Evolutionary conservation across 2,888 invertebrate genomes (phyloP).

Genomic region (Sphaeridia pumilis): DNA sequence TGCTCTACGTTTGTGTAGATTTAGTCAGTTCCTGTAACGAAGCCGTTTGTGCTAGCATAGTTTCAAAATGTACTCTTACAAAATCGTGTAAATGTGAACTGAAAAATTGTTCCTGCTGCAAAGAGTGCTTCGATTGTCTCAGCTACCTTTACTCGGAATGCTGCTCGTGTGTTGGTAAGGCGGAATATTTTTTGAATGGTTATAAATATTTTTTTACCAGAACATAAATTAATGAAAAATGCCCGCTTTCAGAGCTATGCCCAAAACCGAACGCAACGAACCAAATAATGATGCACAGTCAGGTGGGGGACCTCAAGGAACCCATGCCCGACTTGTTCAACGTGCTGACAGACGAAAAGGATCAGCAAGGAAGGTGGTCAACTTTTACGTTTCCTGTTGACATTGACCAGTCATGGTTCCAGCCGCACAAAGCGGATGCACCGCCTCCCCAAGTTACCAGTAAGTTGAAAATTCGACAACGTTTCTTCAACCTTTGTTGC

Average conservation of each 20-base stretch:
- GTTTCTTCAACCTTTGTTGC: no score
- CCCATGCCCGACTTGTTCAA: constrained; percentile 72
- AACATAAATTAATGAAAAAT: background rate
- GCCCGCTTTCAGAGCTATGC: constrained; percentile 87
- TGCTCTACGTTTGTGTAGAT: constrained; percentile 22
- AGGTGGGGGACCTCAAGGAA: constrained; percentile 70
- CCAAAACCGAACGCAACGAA: constrained; percentile 69
- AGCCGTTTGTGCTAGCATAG: constrained; percentile 87
- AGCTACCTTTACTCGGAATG: constrained; percentile 82
- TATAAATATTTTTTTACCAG: background rate
- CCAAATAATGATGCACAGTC: constrained; percentile 63
- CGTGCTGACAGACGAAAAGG: constrained; percentile 66
- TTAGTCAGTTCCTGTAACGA: constrained; percentile 59
- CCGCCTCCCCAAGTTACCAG: constrained; percentile 23
- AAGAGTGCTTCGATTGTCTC: constrained; percentile 82
- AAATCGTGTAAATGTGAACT: constrained; percentile 93
- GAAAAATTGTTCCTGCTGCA: constrained; percentile 85
- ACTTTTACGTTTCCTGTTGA: constrained; percentile 57
- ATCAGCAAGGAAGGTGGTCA: constrained; percentile 67
- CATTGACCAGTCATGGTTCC: constrained; percentile 36
- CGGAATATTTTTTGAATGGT: background rate
- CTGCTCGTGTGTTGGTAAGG: constrained; percentile 93
- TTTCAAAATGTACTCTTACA: constrained; percentile 91
- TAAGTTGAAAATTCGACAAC: constrained; percentile 17
- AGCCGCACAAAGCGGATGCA: constrained; percentile 30